Base-by-base conservation (phyloP, 1,140 invertebrate species). In the Macrobrachium nipponense region DNA sequence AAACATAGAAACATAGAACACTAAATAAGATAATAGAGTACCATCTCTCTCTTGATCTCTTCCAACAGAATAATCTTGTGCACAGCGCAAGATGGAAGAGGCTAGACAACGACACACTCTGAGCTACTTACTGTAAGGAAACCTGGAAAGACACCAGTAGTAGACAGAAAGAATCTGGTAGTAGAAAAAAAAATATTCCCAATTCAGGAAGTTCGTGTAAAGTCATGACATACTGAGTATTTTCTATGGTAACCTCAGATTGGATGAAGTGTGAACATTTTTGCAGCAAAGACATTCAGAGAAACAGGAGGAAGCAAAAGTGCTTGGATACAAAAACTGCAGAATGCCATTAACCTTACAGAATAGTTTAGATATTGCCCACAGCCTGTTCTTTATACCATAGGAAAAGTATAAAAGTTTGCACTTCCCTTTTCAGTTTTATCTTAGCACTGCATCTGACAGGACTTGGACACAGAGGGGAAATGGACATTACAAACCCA, bases 1-100 rank as follows among this genome's bases (percentile, higher is more conserved):
- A 86, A 86, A 86, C 84, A 86, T 80, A 86, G 83, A 86, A n/a
- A 86, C 77, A 86, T 68, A 73, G 68, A 85, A 79, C 79, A 70
- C 82, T 36, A 73, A 73, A 73, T 36, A 73, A 73, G 23, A 36
- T 23, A 17, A 43, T 51, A 80, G 80, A 86, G 84, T 86, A 86
- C 84, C 84, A 86, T 86, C 77, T 86, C 68, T 70, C 84, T 80
- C 27, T 51, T 73, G n/a, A 59, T 80, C 84, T 86, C 84, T 86
- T 86, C 84, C 84, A 23, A 80, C 51, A 51, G 51, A 80, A 80
- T 86, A 86, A 86, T 86, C 84, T 86, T 86, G 84, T 86, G 84
- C 84, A 86, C 84, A 86, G 84, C 84, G 84, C 84, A 86, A 86
- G 84, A 86, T 80, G 84, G 84, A 86, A 86, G 84, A 86, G 84